phyloP scores from a whole-genome alignment of 2,888 invertebrate species.

The Gymnoscelis rufifasciata region DNA sequence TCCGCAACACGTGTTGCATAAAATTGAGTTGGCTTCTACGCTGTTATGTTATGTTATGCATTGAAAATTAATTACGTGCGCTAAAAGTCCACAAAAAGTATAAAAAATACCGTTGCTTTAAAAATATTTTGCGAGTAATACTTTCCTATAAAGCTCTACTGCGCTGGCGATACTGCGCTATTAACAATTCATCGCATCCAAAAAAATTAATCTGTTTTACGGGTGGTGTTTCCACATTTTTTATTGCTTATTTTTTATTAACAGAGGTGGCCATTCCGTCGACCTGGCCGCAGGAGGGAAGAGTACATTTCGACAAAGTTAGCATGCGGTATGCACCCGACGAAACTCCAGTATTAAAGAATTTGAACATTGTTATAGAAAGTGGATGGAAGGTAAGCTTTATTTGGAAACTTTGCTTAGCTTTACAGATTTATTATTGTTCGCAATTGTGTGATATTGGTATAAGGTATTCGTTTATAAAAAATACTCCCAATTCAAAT shows the following conservation, averaged over 20 bases:
- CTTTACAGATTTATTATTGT: no score
- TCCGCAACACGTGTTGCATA: neutral
- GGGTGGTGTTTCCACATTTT: constrained; percentile 22
- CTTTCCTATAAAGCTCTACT: constrained; percentile 17
- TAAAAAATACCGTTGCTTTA: constrained; percentile 6
- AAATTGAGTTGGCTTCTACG: neutral
- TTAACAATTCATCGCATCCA: constrained; percentile 29
- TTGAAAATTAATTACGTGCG: neutral
- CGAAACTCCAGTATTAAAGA: constrained; percentile 81
- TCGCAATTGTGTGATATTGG: no score
- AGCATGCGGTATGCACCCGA: constrained; percentile 80
- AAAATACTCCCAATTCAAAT: no score
- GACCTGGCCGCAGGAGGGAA: constrained; percentile 82
- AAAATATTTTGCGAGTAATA: constrained; percentile 10
- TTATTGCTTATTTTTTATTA: constrained; percentile 29
- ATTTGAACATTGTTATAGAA: constrained; percentile 58
- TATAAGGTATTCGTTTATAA: no score
- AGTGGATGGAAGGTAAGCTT: constrained; percentile 66
- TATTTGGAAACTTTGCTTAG: neutral
- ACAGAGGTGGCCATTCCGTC: constrained; percentile 72
- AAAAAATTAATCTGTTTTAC: constrained; percentile 31
- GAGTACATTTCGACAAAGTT: constrained; percentile 79
- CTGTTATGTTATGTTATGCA: neutral
- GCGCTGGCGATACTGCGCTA: constrained; percentile 26
- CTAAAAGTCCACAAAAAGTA: neutral